Conservation (phyloP, 2,888 invertebrate species). For the Cabera pusaria region DNA sequence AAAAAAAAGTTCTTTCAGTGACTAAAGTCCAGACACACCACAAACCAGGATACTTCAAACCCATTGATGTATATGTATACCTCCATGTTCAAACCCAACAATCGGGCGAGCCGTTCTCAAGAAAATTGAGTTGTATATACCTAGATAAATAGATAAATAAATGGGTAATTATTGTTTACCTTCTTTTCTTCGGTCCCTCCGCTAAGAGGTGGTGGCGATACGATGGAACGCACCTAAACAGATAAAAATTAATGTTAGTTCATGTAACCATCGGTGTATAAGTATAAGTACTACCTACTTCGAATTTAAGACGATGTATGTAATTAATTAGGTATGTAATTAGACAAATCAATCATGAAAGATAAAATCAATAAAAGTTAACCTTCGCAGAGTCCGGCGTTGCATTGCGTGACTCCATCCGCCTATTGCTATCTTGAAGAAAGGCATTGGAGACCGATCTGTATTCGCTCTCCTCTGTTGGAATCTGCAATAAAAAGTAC, state of each 20-base stretch:
- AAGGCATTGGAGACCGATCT: slow-evolving; percentile 74
- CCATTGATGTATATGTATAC: too few species aligned
- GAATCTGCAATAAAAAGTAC: slow-evolving; percentile 45
- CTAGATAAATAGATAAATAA: too few species aligned
- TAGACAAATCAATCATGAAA: too few species aligned
- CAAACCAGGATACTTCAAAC: too few species aligned
- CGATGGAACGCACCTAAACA: slow-evolving; percentile 33
- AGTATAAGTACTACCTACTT: slow-evolving; percentile 1
- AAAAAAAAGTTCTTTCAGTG: too few species aligned
- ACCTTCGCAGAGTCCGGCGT: slow-evolving; percentile 75
- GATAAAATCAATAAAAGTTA: slow-evolving; percentile 5
- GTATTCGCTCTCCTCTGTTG: slow-evolving; percentile 65
- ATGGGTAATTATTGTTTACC: slow-evolving; percentile 19
- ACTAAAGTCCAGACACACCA: too few species aligned
- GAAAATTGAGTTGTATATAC: too few species aligned
- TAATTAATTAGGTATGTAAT: too few species aligned
- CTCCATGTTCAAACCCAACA: too few species aligned
- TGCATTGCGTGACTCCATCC: slow-evolving; percentile 64
- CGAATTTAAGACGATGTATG: too few species aligned
- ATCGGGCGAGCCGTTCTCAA: too few species aligned
- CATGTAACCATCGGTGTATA: too few species aligned
- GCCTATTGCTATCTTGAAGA: slow-evolving; percentile 69
- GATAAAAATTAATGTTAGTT: slow-evolving; percentile 9
- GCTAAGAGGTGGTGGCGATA: slow-evolving; percentile 26
- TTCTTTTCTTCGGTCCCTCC: slow-evolving; percentile 31